Percentiles rank a stretch among this genome's conserved stretches.
phyloP scores from a whole-genome alignment of 2,113 vertebrate species.

The Archilochus colubris region DNA sequence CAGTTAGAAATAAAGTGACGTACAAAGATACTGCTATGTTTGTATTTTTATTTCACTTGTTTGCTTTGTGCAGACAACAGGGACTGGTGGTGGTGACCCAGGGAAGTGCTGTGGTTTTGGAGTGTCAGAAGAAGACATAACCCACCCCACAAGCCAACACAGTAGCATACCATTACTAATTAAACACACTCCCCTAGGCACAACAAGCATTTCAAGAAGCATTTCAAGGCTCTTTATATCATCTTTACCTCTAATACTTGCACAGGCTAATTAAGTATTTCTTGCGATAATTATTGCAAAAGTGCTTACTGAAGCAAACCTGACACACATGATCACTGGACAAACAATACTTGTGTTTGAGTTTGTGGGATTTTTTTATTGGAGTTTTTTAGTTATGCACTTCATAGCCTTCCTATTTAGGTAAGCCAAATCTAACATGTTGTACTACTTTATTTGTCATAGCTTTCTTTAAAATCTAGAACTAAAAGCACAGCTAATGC shows the following conservation, averaged over 20 bases:
- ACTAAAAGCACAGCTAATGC: not conserved
- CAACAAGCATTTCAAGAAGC: not conserved
- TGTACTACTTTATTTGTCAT: not conserved
- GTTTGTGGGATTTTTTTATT: not conserved
- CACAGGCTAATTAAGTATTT: not conserved
- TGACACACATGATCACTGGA: not conserved
- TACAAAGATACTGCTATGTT: slow-evolving; percentile 4
- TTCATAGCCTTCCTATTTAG: slow-evolving; percentile 1
- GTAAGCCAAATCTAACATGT: not conserved
- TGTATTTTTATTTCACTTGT: slow-evolving; percentile 32
- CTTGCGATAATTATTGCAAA: not conserved
- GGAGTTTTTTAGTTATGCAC: not conserved
- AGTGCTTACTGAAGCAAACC: not conserved
- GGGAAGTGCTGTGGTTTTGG: not conserved
- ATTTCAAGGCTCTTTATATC: not conserved
- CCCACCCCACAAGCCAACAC: not conserved
- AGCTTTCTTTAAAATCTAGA: not conserved
- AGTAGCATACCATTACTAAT: not conserved
- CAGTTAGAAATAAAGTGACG: slow-evolving; percentile 36
- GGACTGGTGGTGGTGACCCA: not conserved
- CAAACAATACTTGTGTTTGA: not conserved
- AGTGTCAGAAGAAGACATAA: not conserved
- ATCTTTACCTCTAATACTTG: not conserved
- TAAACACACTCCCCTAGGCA: not conserved
- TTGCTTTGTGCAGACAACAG: slow-evolving; percentile 37